A percentile compares a stretch with the other conserved stretches of the same genome.
Conservation (phyloP, 53 echinoderm and acorn worm species). For the Holothuria leucospilota region DNA sequence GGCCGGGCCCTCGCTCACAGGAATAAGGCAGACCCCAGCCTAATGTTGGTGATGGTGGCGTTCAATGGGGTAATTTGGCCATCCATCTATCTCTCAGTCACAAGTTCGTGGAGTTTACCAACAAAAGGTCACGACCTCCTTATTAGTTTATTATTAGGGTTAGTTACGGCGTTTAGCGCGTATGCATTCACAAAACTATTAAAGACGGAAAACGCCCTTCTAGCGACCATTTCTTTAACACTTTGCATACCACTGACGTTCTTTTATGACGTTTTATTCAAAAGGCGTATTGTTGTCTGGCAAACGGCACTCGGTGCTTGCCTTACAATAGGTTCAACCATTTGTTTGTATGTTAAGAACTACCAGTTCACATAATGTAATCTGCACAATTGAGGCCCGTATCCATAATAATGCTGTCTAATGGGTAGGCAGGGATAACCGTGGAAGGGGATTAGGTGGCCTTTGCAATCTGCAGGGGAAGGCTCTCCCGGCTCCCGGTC, state of each 20-base stretch:
- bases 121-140: neutral
- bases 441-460: no score
- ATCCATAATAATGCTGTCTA: no score
- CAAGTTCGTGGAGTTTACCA: neutral
- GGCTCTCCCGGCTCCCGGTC: no score
- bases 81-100: neutral
- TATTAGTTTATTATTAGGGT: neutral
- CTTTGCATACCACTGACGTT: neutral
- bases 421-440: no score
- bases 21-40: neutral
- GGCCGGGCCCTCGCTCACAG: neutral
- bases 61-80: neutral
- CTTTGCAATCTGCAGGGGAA: no score
- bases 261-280: neutral
- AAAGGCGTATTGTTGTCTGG: neutral
- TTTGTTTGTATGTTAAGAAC: no score
- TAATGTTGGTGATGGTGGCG: neutral
- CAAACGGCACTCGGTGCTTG: neutral
- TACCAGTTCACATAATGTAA: no score
- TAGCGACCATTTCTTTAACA: neutral
- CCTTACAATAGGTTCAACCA: no score
- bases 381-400: no score
- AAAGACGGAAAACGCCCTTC: neutral
- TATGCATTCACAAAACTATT: slow-evolving; percentile 3
- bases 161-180: slow-evolving; percentile 2